Evolutionary conservation across 2,113 vertebrate genomes (phyloP), one percentile per base, ranked within the genome.

Genomic region (Chionis minor): DNA sequence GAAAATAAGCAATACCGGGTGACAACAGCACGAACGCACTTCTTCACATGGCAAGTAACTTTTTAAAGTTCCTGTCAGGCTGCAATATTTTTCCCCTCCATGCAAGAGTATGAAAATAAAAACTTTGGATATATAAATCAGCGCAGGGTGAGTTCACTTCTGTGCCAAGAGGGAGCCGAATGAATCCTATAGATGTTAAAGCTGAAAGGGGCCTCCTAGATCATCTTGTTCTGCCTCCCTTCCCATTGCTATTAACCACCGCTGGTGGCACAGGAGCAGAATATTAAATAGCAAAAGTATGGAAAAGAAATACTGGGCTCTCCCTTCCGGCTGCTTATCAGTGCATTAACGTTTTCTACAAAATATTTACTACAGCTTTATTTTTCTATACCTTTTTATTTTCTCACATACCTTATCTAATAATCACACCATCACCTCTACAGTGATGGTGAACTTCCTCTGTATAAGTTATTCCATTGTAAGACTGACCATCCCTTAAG

Each of bases 21-120:
- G 86, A 97, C 88, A 94, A 88, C 33, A 51, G 66, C 77, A 87
- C 67, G 70, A 91, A 74, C 11, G 42, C 54, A 45, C 62, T 91
- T 85, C 88, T 67, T 94, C 89, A 82, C 55, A 11, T 27, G 47
- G 77, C 72, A 82, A 94, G 81, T 55, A 88, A 94, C 89, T 74
- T 94, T 62, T 52, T 49, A 12, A 84, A 81, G 56, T 75, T 95
- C 63, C 28, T 89, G 59, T 85, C 90, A 96, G 69, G 27, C 55
- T 92, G 80, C 45, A 84, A 86, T 96, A 85, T 91, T 96, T 96
- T 93, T 84, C 61, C 75, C 67, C 45, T 86, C 59, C 47, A 35
- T 79, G 63, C 87, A 93, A 82, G n/a, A 69, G 69, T 86, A 95
- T 93, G 94, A 95, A 94, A 97, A 95, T 90, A 85, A 91, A 95